These are phyloP conservation scores for Ariopsis seemanni DNA, from an alignment of 2,113 vertebrate genomes.

Conservation along the genomic window DNA sequence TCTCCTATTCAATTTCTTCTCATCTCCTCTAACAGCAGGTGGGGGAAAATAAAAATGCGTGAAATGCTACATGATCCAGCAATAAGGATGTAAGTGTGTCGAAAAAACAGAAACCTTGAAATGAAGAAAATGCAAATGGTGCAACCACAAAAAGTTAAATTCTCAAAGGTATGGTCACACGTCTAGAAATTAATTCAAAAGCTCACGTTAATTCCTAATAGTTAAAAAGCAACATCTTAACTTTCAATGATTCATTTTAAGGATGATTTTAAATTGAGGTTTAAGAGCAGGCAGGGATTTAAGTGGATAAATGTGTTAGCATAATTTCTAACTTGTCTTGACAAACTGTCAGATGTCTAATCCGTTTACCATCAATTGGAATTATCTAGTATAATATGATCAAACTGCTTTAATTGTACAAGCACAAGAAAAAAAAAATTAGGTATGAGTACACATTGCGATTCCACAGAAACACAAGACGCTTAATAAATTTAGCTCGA, in stretches of 20 bases:
- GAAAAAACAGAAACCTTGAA: not conserved
- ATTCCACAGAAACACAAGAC: not conserved
- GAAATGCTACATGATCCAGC: not conserved
- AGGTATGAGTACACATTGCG: constrained; percentile 12
- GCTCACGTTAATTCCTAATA: not conserved
- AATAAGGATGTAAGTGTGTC: not conserved
- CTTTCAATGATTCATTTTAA: not conserved
- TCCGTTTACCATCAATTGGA: not conserved
- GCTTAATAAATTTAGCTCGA: constrained; percentile 10
- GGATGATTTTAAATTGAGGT: not conserved
- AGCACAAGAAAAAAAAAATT: not conserved
- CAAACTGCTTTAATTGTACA: not conserved
- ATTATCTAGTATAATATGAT: not conserved
- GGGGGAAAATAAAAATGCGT: not conserved
- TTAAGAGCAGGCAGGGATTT: not conserved
- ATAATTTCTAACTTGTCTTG: constrained; percentile 1
- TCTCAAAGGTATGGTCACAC: not conserved
- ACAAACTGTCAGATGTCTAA: not conserved
- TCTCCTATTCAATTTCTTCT: not conserved
- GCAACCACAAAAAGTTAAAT: not conserved
- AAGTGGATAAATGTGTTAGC: not conserved
- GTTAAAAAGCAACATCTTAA: not conserved
- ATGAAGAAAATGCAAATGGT: not conserved
- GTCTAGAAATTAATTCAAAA: not conserved
- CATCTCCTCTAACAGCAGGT: not conserved